Percentiles rank a stretch among this genome's conserved stretches.
Conservation (phyloP, 2,797 vertebrate species). For the Tragelaphus oryx region DNA sequence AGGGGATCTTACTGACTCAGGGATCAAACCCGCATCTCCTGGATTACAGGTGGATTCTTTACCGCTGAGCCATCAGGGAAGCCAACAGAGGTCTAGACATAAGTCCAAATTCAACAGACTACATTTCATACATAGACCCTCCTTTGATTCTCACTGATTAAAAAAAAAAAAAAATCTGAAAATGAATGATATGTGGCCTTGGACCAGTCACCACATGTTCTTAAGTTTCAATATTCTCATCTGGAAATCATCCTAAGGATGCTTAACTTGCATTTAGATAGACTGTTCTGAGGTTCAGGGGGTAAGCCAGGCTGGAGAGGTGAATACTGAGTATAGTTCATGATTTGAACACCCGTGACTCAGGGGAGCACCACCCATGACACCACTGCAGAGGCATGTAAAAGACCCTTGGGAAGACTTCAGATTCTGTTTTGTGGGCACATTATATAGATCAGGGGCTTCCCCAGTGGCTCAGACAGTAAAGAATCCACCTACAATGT, state of each 20-base stretch:
- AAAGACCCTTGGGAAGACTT: not conserved
- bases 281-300: not conserved
- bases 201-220: not conserved
- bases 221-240: not conserved
- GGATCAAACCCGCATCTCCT: not conserved
- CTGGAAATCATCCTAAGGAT: not conserved
- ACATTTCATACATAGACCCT: not conserved
- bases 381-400: not conserved
- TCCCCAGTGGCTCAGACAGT: not conserved
- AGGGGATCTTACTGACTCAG: not conserved
- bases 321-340: not conserved
- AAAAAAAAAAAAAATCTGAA: not conserved
- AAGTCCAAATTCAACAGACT: not conserved
- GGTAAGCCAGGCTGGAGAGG: not conserved
- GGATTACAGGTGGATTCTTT: not conserved
- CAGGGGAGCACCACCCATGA: not conserved
- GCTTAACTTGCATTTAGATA: not conserved
- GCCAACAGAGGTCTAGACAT: not conserved
- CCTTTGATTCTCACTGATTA: not conserved
- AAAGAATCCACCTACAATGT: not conserved
- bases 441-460: not conserved
- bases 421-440: conserved; percentile 27
- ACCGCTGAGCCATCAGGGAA: not conserved
- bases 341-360: not conserved
- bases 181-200: not conserved